Conservation (phyloP, 2,113 vertebrate species). For the Corvus hawaiiensis region DNA sequence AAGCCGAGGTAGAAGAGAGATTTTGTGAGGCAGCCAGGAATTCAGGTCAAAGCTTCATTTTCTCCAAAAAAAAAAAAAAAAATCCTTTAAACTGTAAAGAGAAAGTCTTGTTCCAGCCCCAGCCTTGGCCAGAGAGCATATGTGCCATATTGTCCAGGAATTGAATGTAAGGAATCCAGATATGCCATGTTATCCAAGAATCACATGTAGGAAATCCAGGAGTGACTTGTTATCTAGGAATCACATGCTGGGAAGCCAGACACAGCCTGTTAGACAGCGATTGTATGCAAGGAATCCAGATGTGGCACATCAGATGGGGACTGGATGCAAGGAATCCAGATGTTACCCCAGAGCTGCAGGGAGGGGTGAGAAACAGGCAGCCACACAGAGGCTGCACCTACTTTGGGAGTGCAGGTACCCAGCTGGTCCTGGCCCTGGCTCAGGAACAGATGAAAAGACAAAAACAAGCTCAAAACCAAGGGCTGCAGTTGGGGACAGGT, state of each 20-base stretch:
- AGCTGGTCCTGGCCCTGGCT: background rate
- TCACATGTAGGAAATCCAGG: constrained; percentile 63
- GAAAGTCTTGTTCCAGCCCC: constrained; percentile 35
- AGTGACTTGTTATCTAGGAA: constrained; percentile 64
- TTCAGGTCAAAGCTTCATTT: constrained; percentile 57
- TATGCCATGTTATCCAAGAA: constrained; percentile 61
- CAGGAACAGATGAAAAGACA: background rate
- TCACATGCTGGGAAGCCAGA: constrained; percentile 47
- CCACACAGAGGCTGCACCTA: background rate
- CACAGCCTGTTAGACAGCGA: background rate
- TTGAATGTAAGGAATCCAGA: constrained; percentile 64
- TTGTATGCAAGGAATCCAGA: constrained; percentile 56
- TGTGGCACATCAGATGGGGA: constrained; percentile 2
- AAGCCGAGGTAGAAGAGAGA: constrained; percentile 56
- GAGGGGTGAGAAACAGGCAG: background rate
- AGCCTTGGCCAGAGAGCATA: background rate
- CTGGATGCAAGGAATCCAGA: constrained; percentile 6
- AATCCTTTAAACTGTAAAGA: constrained; percentile 40
- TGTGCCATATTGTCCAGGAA: constrained; percentile 51
- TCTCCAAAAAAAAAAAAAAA: constrained; percentile 6
- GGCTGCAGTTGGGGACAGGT: background rate
- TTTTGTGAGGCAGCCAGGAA: constrained; percentile 46
- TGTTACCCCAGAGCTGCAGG: background rate
- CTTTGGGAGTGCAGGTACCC: background rate
- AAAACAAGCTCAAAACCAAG: background rate